phyloP scores from a whole-genome alignment of 2,797 vertebrate genomes.

The Cryptoprocta ferox region DNA sequence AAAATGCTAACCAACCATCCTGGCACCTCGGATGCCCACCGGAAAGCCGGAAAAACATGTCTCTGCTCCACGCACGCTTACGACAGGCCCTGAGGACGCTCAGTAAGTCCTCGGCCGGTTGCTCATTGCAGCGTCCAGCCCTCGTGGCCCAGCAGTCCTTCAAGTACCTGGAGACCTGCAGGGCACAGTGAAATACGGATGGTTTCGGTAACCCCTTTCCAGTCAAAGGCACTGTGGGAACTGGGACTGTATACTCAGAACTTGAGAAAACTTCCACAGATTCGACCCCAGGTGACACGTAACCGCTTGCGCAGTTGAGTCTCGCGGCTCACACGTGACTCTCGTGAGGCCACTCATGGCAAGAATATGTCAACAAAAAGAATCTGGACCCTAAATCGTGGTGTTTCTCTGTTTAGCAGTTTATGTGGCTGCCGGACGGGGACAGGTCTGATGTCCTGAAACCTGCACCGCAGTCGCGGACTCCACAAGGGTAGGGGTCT shows the following conservation, averaged over 20 bases:
- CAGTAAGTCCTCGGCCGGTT: no score
- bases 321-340: background rate
- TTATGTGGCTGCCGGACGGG: background rate
- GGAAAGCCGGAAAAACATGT: accelerated
- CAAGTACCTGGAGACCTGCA: background rate
- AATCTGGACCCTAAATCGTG: background rate
- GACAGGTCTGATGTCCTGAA: background rate
- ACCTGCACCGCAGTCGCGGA: background rate
- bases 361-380: background rate
- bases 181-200: background rate
- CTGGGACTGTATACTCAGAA: background rate
- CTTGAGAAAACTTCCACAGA: background rate
- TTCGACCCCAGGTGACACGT: background rate
- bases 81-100: background rate
- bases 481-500: background rate
- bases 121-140: background rate
- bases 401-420: background rate
- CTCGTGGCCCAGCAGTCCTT: background rate
- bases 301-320: background rate
- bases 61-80: background rate
- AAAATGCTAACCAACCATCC: background rate
- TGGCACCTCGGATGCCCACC: background rate
- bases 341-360: background rate
- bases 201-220: background rate
- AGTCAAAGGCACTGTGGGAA: background rate